phyloP scores from a whole-genome alignment of 1,140 invertebrate species.

The Zaprionus lachaisei region DNA sequence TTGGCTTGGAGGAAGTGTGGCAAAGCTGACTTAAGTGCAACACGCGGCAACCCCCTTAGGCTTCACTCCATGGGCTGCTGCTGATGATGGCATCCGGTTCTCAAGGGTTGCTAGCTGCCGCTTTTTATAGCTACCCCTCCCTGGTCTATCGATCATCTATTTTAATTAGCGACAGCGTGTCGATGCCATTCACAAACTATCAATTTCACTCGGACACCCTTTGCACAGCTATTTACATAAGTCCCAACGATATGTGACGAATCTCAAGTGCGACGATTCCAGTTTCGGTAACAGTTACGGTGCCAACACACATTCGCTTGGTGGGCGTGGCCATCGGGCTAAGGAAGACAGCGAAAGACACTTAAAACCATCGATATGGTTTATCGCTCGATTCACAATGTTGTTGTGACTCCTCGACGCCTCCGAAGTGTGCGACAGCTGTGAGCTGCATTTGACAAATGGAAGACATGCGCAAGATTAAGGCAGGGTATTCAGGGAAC shows the following conservation, averaged over 20 bases:
- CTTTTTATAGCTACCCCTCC: constrained; percentile 40
- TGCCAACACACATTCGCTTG: not conserved
- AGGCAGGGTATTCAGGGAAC: not conserved
- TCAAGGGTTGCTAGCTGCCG: constrained; percentile 64
- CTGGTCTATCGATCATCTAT: constrained; percentile 76
- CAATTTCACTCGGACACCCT: constrained; percentile 72
- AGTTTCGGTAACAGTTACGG: constrained; percentile 29
- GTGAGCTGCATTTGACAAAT: constrained; percentile 75
- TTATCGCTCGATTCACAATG: constrained; percentile 49
- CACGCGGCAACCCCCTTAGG: constrained; percentile 35
- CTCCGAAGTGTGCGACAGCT: constrained; percentile 58
- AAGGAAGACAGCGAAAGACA: constrained; percentile 49
- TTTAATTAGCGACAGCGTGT: constrained; percentile 83
- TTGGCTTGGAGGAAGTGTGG: constrained; percentile 56
- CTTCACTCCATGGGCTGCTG: not conserved
- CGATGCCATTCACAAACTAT: constrained; percentile 81
- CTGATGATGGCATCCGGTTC: constrained; percentile 43
- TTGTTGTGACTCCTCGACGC: constrained; percentile 28
- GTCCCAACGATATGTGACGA: constrained; percentile 71
- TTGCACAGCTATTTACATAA: constrained; percentile 68
- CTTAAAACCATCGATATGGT: constrained; percentile 67
- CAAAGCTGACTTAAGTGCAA: constrained; percentile 69
- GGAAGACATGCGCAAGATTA: constrained; percentile 3
- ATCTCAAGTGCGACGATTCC: constrained; percentile 68
- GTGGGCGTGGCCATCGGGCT: constrained; percentile 55